Base-by-base conservation (phyloP, 1,140 invertebrate species). In the Melitaea cinxia region DNA sequence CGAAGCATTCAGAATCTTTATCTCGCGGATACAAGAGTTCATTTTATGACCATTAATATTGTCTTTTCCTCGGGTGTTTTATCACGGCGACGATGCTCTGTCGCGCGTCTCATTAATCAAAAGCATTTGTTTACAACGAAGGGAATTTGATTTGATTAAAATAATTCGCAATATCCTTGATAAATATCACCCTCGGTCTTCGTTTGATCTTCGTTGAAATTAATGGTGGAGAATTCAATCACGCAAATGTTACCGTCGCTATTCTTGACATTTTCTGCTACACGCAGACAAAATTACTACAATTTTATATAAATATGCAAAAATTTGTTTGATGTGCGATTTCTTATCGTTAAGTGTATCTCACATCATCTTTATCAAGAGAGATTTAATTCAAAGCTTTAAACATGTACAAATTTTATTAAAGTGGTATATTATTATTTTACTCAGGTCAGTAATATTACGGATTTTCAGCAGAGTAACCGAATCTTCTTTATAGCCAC, bases 71-170 rank as follows among this genome's bases (percentile, higher is more conserved):
- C 75, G 84, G 84, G 80, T 86, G 86, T 89, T 88, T 91, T 89
- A 88, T 91, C 85, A 80, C 75, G 82, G 77, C 83, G 84, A 83
- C 80, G 85, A 80, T 77, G 81, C 85, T 88, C 86, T 89, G 88
- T 89, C 88, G 86, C 85, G 80, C 78, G 86, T 85, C 86, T 88
- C 88, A 91, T 91, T 91, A 91, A 91, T 91, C 88, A 91, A 91
- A 91, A 88, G 83, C 88, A 91, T 91, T 91, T 91, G 88, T 91
- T 91, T 91, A 91, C 88, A 91, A 89, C 82, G 86, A 83, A 88
- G 86, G 84, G 85, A 89, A 87, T 91, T 91, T 91, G 85, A 91
- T 89, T 91, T 91, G 88, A 91, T 91, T 91, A 91, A 91, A 91
- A 89, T 91, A 91, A 88, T 91, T 86, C 86, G 86, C 88, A 91